Evolutionary conservation across 2,113 vertebrate genomes (phyloP).

Genomic region (Xyliphius kryptos): DNA sequence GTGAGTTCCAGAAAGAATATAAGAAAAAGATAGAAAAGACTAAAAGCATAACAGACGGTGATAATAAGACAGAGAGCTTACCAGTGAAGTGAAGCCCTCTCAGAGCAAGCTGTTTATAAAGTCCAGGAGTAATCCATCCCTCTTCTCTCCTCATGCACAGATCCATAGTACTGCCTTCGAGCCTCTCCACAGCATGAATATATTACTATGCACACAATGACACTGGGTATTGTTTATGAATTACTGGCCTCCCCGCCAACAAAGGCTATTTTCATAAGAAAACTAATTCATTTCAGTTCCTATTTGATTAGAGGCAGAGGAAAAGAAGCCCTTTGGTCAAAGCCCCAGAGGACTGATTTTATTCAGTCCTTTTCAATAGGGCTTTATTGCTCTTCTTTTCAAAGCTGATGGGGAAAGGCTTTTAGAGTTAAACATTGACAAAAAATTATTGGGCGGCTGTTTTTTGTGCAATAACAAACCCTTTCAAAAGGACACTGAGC

Average conservation of each 20-base stretch:
- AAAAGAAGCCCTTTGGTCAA: constrained; percentile 93
- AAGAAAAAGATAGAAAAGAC: no score
- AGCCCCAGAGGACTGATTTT: constrained; percentile 96
- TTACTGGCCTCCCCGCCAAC: constrained; percentile 98
- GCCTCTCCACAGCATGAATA: constrained; percentile 98
- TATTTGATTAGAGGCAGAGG: constrained; percentile 99
- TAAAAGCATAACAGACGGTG: no score
- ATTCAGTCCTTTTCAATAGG: constrained; percentile 98
- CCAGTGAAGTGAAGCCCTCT: no score
- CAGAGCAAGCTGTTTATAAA: no score
- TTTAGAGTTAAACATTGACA: constrained; percentile 99
- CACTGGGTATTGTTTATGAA: constrained; percentile 99
- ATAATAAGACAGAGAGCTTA: no score
- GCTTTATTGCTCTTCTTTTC: constrained; percentile 99
- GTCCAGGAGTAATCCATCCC: constrained; percentile 67
- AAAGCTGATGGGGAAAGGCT: constrained; percentile 97
- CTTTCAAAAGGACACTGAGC: constrained; percentile 89
- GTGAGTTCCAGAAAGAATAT: no score
- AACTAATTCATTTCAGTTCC: constrained; percentile 99
- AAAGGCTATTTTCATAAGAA: constrained; percentile 99
- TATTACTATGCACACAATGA: constrained; percentile 99
- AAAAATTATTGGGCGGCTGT: constrained; percentile 98
- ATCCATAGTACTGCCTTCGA: constrained; percentile 80
- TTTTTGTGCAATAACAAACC: constrained; percentile 87
- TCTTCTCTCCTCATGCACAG: constrained; percentile 75